Conservation (phyloP, 1,140 invertebrate genomes). For the Caenorhabditis briggsae region DNA sequence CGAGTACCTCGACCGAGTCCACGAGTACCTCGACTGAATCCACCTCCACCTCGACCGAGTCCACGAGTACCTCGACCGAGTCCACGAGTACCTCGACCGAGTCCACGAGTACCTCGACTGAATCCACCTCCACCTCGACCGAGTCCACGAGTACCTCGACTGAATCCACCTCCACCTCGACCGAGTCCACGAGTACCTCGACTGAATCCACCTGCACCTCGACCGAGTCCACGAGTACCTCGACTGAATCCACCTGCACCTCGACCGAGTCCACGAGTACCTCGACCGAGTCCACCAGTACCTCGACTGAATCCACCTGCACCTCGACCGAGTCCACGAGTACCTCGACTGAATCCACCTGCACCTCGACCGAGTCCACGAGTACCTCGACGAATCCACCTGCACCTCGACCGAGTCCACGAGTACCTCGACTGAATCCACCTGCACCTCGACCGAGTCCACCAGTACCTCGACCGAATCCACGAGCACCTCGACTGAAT, state of each 20-base stretch:
- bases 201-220: not conserved
- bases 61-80: slow-evolving; percentile 6
- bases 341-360: not conserved
- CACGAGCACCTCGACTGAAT: not conserved
- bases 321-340: not conserved
- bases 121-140: not conserved
- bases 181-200: not conserved
- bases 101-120: not conserved
- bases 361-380: not conserved
- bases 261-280: slow-evolving; percentile 14
- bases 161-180: not conserved
- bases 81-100: not conserved
- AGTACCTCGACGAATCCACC: not conserved
- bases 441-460: not conserved
- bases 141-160: not conserved
- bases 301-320: not conserved
- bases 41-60: slow-evolving; percentile 2
- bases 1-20: not conserved
- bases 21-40: not conserved
- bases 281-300: not conserved
- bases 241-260: not conserved
- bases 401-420: not conserved
- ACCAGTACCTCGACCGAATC: not conserved
- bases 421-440: not conserved
- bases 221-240: not conserved